Evolutionary conservation across 2,797 vertebrate genomes (phyloP).

Genomic region (Oceanodroma leucorhoa): DNA sequence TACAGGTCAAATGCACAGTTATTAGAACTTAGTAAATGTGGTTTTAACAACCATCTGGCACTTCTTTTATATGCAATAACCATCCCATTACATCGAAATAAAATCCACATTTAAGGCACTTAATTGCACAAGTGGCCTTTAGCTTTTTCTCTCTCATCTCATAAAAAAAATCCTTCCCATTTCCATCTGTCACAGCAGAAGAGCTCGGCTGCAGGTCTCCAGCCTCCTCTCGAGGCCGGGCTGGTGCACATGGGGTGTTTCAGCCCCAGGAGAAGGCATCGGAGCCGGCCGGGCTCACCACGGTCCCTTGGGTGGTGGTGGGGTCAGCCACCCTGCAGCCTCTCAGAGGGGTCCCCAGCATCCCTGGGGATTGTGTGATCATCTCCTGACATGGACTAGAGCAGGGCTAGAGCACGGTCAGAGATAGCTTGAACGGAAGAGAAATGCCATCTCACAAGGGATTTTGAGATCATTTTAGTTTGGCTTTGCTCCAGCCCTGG

Average conservation of each 20-base stretch:
- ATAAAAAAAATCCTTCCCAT: neutral
- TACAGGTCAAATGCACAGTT: conserved; percentile 25
- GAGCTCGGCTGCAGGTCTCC: neutral
- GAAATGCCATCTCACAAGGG: neutral
- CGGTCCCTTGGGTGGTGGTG: neutral
- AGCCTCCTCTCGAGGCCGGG: neutral
- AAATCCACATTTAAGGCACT: conserved; percentile 49
- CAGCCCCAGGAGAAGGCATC: neutral
- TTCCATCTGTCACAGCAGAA: conserved; percentile 9
- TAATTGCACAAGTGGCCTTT: conserved; percentile 47
- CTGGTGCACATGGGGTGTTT: neutral
- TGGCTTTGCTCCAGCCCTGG: neutral
- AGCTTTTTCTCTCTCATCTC: neutral
- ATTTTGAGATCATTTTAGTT: neutral
- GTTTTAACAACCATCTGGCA: conserved; percentile 63
- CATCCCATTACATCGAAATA: conserved; percentile 51
- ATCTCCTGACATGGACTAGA: neutral
- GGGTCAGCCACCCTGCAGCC: neutral
- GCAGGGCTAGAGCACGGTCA: neutral
- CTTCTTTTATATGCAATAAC: conserved; percentile 55
- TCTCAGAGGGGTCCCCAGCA: neutral
- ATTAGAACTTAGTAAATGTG: conserved; percentile 53
- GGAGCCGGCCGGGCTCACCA: fast-evolving
- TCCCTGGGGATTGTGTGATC: neutral
- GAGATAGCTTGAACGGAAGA: neutral